These are phyloP conservation scores for Timema cristinae DNA, from an alignment of 2,888 invertebrate genomes.

Conservation along the genomic window DNA sequence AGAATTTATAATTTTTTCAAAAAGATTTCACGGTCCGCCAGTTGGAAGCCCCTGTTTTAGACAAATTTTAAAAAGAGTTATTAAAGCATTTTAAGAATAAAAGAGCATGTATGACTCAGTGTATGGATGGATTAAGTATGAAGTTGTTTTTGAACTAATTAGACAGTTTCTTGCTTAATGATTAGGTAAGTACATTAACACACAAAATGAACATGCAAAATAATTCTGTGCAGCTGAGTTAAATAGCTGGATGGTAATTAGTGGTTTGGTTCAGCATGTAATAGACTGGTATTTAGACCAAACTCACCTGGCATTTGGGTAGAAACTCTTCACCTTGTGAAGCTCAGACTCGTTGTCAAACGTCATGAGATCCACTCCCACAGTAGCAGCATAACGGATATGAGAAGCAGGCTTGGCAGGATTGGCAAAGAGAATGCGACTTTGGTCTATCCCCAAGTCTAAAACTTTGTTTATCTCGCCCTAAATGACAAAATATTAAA, in stretches of 20 bases:
- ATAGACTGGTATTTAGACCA: background rate
- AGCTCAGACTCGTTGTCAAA: slow-evolving; percentile 93
- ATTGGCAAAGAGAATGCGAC: slow-evolving; percentile 92
- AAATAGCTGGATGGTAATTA: too few relatives aligned
- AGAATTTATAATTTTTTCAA: too few relatives aligned
- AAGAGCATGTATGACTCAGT: too few relatives aligned
- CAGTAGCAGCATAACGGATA: slow-evolving; percentile 73
- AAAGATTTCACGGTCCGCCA: too few relatives aligned
- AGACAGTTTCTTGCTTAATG: too few relatives aligned
- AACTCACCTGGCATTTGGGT: slow-evolving; percentile 75
- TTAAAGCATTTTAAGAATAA: too few relatives aligned
- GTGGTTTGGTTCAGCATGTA: too few relatives aligned
- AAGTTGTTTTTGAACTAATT: too few relatives aligned
- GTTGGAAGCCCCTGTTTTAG: too few relatives aligned
- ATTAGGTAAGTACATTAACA: too few relatives aligned
- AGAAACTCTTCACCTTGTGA: slow-evolving; percentile 77
- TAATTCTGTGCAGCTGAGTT: background rate
- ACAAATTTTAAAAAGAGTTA: too few relatives aligned
- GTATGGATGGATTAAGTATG: too few relatives aligned
- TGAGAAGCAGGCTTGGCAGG: slow-evolving; percentile 92
- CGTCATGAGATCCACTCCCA: slow-evolving; percentile 78
- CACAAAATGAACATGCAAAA: background rate
- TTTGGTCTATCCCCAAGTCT: slow-evolving; percentile 66
- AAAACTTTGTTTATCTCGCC: slow-evolving; percentile 81
- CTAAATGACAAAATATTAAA: slow-evolving; percentile 40